A percentile compares a stretch with the other conserved stretches of the same genome.
Evolutionary conservation across 2,888 invertebrate genomes (phyloP).

Genomic region (Nephrotoma flavescens): DNA sequence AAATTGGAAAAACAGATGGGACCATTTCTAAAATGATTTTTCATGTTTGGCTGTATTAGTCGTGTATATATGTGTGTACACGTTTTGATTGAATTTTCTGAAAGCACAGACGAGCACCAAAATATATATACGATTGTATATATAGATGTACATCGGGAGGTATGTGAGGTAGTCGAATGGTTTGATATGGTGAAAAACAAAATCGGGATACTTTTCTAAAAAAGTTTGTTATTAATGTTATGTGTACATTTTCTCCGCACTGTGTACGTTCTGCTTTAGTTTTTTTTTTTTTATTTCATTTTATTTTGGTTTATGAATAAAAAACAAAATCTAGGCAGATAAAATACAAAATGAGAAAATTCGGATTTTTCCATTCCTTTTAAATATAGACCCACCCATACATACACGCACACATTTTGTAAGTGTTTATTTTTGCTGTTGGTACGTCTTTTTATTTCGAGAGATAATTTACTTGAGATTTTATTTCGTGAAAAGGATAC

Average conservation of each 20-base stretch:
- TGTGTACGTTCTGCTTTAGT: background rate
- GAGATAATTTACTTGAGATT: background rate
- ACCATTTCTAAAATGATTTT: background rate
- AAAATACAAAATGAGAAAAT: background rate
- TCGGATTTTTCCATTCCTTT: background rate
- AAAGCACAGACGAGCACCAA: background rate
- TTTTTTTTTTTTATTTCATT: background rate
- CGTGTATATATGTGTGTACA: background rate
- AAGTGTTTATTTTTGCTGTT: background rate
- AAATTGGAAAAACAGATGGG: conserved; percentile 2
- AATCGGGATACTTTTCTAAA: background rate
- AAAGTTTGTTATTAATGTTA: background rate
- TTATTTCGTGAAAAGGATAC: background rate
- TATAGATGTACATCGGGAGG: background rate
- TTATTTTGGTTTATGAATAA: background rate
- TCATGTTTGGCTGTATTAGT: background rate
- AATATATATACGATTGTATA: background rate
- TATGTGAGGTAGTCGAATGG: background rate
- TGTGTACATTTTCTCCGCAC: background rate
- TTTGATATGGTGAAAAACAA: background rate
- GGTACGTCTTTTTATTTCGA: background rate
- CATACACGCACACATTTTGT: background rate
- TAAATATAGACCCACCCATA: background rate
- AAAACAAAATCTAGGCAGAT: conserved; percentile 1
- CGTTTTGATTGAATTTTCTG: background rate